Conservation (phyloP, 2,113 vertebrate genomes). For the Halcyon senegalensis region DNA sequence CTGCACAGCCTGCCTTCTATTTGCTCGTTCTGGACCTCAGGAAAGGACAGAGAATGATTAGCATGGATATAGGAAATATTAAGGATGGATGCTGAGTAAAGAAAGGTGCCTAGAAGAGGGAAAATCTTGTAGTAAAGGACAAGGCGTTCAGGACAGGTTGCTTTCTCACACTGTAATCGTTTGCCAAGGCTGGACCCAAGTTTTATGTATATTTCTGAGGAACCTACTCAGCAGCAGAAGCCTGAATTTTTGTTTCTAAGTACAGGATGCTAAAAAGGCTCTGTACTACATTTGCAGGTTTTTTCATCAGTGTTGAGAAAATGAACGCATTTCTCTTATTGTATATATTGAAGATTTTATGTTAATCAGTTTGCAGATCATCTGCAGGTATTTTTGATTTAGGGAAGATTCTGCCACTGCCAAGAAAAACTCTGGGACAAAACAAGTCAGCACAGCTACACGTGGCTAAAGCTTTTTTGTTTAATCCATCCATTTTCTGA, state of each 20-base stretch:
- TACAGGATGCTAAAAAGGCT: neutral
- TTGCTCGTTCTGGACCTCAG: neutral
- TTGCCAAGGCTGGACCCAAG: neutral
- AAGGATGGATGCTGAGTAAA: neutral
- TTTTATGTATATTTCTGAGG: neutral
- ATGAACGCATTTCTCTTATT: neutral
- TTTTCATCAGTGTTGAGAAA: neutral
- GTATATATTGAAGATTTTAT: neutral
- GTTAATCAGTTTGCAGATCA: neutral
- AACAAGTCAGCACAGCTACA: neutral
- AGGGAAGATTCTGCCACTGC: neutral
- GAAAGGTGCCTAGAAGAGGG: neutral
- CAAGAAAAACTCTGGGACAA: neutral
- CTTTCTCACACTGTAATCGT: neutral
- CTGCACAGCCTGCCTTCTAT: neutral
- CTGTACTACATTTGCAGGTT: neutral
- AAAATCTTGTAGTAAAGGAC: neutral
- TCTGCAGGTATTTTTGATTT: neutral
- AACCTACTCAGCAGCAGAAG: neutral
- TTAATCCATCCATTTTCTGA: neutral
- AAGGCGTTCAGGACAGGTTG: neutral
- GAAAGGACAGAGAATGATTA: neutral
- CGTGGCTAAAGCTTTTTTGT: neutral
- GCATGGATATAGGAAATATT: neutral
- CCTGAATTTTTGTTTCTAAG: neutral